These are phyloP conservation scores for Ormia ochracea DNA, from an alignment of 2,888 invertebrate species.

Conservation along the genomic window DNA sequence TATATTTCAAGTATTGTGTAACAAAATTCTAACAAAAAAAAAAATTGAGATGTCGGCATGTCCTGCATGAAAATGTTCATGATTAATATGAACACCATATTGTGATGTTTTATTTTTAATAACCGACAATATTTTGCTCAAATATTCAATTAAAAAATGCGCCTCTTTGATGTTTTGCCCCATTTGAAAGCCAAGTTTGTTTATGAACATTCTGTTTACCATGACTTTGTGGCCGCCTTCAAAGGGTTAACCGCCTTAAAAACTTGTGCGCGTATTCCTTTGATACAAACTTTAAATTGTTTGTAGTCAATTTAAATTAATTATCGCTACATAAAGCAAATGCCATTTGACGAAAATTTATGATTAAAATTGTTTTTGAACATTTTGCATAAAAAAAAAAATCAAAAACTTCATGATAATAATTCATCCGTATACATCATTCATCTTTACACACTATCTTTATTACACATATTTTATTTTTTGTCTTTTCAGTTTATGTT, in stretches of 20 bases:
- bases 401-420: conserved; percentile 26
- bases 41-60: too few relatives aligned
- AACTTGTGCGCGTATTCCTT: not conserved
- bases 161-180: not conserved
- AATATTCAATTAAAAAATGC: not conserved
- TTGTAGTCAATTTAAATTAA: conserved; percentile 40
- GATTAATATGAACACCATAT: too few relatives aligned
- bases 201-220: not conserved
- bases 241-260: not conserved
- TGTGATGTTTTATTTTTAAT: too few relatives aligned
- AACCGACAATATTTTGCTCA: not conserved
- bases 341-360: conserved; percentile 47
- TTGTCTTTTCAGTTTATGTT: not conserved
- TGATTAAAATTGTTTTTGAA: conserved; percentile 32
- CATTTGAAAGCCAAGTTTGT: not conserved
- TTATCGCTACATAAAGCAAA: conserved; percentile 47
- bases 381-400: not conserved
- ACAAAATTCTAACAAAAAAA: too few relatives aligned
- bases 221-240: not conserved
- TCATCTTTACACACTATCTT: conserved; percentile 32
- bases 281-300: conserved; percentile 7
- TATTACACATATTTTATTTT: conserved; percentile 5
- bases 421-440: conserved; percentile 42
- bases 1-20: too few relatives aligned
- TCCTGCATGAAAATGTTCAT: too few relatives aligned